Percentiles rank a stretch among this genome's conserved stretches.
These are phyloP conservation scores for Drosophila ustulata DNA, from an alignment of 2,888 invertebrate species.

Conservation along the genomic window DNA sequence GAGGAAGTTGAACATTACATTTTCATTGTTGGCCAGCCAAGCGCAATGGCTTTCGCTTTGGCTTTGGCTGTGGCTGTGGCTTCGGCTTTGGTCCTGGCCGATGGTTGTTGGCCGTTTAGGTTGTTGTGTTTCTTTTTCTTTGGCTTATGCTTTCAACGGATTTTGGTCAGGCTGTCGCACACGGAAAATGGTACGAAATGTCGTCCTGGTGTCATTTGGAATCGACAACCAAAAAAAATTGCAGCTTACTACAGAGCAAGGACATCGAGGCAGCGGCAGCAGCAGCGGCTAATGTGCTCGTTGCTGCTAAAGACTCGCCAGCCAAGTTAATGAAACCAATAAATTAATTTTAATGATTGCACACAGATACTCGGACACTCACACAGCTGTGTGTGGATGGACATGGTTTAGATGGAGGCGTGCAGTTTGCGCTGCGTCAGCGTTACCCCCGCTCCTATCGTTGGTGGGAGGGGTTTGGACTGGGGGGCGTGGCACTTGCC, in stretches of 20 bases:
- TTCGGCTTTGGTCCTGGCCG: constrained; percentile 1
- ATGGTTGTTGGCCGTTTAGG: constrained; percentile 17
- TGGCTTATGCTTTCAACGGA: constrained; percentile 76
- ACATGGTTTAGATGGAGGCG: constrained; percentile 13
- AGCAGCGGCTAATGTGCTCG: constrained; percentile 63
- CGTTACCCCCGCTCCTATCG: constrained; percentile 6
- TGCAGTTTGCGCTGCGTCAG: constrained; percentile 76
- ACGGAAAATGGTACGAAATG: constrained; percentile 63
- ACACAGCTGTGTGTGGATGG: constrained; percentile 3
- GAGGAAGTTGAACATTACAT: constrained; percentile 58
- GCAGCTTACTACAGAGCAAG: constrained; percentile 51
- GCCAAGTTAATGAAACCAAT: constrained; percentile 83
- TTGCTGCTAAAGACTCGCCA: constrained; percentile 66
- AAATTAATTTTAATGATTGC: constrained; percentile 82
- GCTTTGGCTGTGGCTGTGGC: constrained; percentile 2
- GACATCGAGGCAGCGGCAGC: constrained; percentile 20
- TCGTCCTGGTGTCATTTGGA: constrained; percentile 71
- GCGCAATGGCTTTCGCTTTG: constrained; percentile 62
- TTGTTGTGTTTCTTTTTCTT: constrained; percentile 46
- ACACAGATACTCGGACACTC: constrained; percentile 51
- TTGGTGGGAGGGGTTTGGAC: not conserved
- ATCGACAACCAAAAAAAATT: constrained; percentile 58
- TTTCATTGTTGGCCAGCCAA: constrained; percentile 79
- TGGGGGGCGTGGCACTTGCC: constrained; percentile 65
- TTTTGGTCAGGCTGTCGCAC: constrained; percentile 67